Evolutionary conservation across 2,113 vertebrate genomes (phyloP), one percentile per base, ranked within the genome.

Genomic region (Ameiurus melas): DNA sequence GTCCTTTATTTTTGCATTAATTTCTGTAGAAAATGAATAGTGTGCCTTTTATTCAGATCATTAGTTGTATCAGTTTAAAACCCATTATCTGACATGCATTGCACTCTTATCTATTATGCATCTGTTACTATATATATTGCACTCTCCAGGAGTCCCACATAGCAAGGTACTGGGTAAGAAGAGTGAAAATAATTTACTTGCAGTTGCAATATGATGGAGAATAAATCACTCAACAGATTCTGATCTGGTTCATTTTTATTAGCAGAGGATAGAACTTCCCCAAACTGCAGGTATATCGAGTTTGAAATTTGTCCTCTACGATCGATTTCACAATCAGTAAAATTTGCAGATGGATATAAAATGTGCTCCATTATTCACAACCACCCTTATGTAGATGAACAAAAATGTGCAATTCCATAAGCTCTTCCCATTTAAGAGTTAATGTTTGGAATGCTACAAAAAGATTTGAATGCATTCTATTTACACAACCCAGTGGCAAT

Each of bases 171-270:
- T 80, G 53, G 17, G 8, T 20, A 57, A 57, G 33, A 20, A 0
- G 4, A 80, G 3, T 57, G 20, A 57, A 81, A 73, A 36, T 19
- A 39, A 13, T 77, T n/a, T 79, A 53, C 51, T 77, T 27, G 22
- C 43, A 77, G 43, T 8, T 81, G 30, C 53, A 36, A 1, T 82
- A 36, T 60, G 3, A 60, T 25, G 33, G 8, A n/a, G 25, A 80
- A 55, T 30, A 82, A 83, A 83, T 83, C 57, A 83, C 57, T 60
- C 57, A 62, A 14, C 10, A 27, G 57, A 78, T 87, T 33, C 17
- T 20, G 16, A 57, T 33, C 70, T n/a, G 30, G 20, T 53, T 55
- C 33, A 58, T 82, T 79, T 81, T 90, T 87, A 90, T 85, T 90
- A 89, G 85, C 85, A 90, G 55, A 70, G 64, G 1, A 39, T 2